These are phyloP conservation scores for Trachurus trachurus DNA, from an alignment of 2,797 vertebrate genomes.

Conservation along the genomic window DNA sequence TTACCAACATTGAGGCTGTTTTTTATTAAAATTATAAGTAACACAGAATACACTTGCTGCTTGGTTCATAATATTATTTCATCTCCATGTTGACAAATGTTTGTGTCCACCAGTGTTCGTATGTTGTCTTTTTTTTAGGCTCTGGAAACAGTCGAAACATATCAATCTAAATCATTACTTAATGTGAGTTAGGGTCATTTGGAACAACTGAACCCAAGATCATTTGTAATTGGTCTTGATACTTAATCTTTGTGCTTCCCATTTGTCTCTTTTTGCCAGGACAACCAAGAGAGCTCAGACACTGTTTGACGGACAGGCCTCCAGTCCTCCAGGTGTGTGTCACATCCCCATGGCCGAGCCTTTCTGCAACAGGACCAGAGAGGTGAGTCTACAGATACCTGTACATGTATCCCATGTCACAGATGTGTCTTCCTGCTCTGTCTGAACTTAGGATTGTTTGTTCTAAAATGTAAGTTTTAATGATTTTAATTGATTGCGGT, in stretches of 20 bases:
- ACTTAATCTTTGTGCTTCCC: background rate
- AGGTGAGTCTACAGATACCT: slow-evolving; percentile 83
- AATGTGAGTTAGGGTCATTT: background rate
- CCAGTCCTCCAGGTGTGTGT: slow-evolving; percentile 90
- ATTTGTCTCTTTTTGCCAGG: slow-evolving; percentile 77
- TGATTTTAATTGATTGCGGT: background rate
- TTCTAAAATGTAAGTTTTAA: background rate
- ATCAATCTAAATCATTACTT: background rate
- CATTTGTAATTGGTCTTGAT: background rate
- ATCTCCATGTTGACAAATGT: background rate
- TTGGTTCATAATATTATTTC: background rate
- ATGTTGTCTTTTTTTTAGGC: too few relatives aligned
- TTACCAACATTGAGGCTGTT: background rate
- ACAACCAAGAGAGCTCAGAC: slow-evolving; percentile 93
- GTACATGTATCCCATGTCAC: background rate
- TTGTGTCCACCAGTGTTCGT: too few relatives aligned
- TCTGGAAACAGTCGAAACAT: background rate
- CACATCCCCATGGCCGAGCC: slow-evolving; percentile 97
- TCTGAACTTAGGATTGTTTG: background rate
- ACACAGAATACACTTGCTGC: background rate
- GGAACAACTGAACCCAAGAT: background rate
- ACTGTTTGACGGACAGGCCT: slow-evolving; percentile 90
- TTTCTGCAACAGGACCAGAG: slow-evolving; percentile 95
- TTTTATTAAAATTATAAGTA: background rate
- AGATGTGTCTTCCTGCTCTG: background rate